Evolutionary conservation across 2,888 invertebrate genomes (phyloP), one percentile per base, ranked within the genome.

Genomic region (Venustoraphidia nigricollis): DNA sequence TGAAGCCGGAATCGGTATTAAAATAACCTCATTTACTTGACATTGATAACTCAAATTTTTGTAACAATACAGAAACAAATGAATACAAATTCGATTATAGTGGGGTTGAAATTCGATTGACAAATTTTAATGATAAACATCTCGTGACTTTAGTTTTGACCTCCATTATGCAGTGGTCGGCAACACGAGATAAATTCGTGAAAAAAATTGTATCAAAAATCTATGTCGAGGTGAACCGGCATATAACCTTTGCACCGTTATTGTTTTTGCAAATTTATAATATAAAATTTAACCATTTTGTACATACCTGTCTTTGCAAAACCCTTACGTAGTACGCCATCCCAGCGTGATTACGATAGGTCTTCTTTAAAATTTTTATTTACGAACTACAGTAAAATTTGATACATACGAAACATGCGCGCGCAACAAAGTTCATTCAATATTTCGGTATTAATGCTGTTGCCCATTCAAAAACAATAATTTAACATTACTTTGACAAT

Each of bases 281-380:
- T 39, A 11, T 14, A 47, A 49, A 48, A 46, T 41, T 47, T 60
- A 50, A 64, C 66, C 34, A 41, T 44, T 10, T 40, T 17, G 5
- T 17, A 54, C 68, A 71, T 74, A 81, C 83, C 75, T 82, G 81
- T 75, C 79, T 79, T 74, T 79, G 79, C 71, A 82, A 76, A 76
- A 82, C 79, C 76, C 81, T 72, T 64, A 75, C 76, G 76, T 81
- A 82, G 76, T 81, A 79, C 71, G 81, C 82, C 82, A 83, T 83
- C 73, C 72, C 76, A 58, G 56, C 50, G 27, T 27, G 27, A 27
- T 27, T 47, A 46, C 54, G 52, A 50, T 43, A 53, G 51, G 51
- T 45, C 50, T 51, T 50, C 51, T 50, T 48, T 53, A 53, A 54
- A 51, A 54, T 55, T 47, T 55, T 52, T 52, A 54, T 36, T 54